Conservation (phyloP, 2,888 invertebrate species). For the Spatulosminthurus flaviceps region DNA sequence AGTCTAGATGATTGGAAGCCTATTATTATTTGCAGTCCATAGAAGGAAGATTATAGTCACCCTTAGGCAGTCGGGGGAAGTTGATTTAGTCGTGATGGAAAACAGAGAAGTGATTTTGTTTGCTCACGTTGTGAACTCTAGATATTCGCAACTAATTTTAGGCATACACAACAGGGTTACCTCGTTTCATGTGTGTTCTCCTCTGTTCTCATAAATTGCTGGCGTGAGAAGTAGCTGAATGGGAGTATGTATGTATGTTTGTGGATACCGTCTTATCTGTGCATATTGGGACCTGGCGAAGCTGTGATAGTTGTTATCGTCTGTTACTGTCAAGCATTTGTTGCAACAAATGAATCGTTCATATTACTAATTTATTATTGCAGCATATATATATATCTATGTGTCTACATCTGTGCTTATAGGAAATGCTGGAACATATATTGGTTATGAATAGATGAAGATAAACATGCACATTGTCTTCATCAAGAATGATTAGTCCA, state of each 20-base stretch:
- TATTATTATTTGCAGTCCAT: constrained; percentile 3
- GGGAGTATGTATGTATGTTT: too few species aligned
- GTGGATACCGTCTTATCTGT: background rate
- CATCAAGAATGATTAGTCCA: constrained; percentile 13
- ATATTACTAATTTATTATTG: constrained; percentile 31
- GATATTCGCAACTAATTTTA: too few species aligned
- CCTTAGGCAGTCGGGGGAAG: constrained; percentile 6
- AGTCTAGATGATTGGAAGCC: constrained; percentile 5
- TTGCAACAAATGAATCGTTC: constrained; percentile 27
- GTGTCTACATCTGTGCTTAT: too few species aligned
- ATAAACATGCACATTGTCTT: constrained; percentile 26
- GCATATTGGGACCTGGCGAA: background rate
- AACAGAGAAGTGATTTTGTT: constrained; percentile 10
- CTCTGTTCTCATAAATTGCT: too few species aligned
- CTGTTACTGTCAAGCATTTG: constrained; percentile 1
- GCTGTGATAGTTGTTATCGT: constrained; percentile 18
- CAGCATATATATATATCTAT: too few species aligned
- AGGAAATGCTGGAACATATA: background rate
- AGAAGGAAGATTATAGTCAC: constrained; percentile 11
- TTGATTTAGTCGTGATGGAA: constrained; percentile 12
- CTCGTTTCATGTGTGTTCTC: too few species aligned
- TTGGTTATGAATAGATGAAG: constrained; percentile 26
- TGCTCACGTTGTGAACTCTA: background rate
- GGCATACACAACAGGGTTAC: too few species aligned
- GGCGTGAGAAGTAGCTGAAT: too few species aligned